Base-by-base conservation (phyloP, 2,797 vertebrate species). In the Pangasius sanitwongsei region DNA sequence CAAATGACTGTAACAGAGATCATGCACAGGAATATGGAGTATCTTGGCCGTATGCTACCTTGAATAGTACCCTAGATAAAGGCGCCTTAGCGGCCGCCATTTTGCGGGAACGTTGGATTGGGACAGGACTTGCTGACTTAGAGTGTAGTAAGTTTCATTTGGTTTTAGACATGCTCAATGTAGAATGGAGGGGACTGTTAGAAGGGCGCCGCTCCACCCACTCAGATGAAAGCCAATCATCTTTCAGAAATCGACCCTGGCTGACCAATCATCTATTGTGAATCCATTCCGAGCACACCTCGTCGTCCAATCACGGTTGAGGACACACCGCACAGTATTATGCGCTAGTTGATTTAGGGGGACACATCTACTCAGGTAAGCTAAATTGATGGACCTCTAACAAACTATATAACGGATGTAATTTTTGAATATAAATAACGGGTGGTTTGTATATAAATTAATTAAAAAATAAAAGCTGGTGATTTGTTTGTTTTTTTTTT, bases 341-440 rank as follows among this genome's bases (percentile, higher is more conserved):
- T 85, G 34, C 41, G 87, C n/a, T 87, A 85, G 89, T 87, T 85
- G 86, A 85, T 85, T 90, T 89, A 65, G 61, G 50, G 48, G n/a
- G n/a, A 75, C 85, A 55, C 78, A 53, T 59, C 69, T 48, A 57
- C 72, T 69, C 86, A 87, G 89, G 89, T 89, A 89, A 63, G 89
- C 48, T 83, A 55, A 69, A 83, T 81, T 63, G 1, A 8, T 83
- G 34, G 41, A 57, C 63, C 11, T 61, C 28, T 57, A 85, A 9
- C 65, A 82, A 83, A n/a, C 13, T 65, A 55, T 13, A 53, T 65
- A 86, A 55, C 3, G 3, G 18, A 82, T 28, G 53, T 63, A 63
- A 70, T 37, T 16, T 34, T 63, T 13, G 6, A 34, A 67, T 34
- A 31, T 3, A 80, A 11, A 23, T 6, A 69, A 25, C 3, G 5